These are phyloP conservation scores for Chiloscyllium punctatum DNA, from an alignment of 2,797 vertebrate genomes.

Conservation along the genomic window DNA sequence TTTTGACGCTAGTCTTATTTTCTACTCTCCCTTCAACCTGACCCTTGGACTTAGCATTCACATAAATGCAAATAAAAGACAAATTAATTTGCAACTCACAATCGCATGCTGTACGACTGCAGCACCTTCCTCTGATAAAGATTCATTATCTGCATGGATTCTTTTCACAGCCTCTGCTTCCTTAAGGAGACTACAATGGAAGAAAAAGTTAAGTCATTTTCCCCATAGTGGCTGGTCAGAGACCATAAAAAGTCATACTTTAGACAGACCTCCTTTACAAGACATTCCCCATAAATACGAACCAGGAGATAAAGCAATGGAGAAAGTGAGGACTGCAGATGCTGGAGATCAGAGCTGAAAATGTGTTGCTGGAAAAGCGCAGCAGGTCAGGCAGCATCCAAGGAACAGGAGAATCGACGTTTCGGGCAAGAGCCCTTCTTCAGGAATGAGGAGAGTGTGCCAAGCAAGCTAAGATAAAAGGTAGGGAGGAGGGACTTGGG, in stretches of 20 bases:
- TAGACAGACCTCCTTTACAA: background rate
- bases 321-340: too few species aligned
- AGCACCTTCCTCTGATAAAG: background rate
- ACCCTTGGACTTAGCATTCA: background rate
- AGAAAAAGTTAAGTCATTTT: background rate
- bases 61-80: background rate
- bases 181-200: slow-evolving; percentile 12
- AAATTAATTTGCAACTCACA: background rate
- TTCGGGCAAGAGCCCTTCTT: too few species aligned
- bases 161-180: slow-evolving; percentile 2
- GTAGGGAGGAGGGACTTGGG: too few species aligned
- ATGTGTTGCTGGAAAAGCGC: too few species aligned
- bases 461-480: too few species aligned
- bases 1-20: background rate
- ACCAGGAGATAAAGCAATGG: background rate
- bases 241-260: background rate
- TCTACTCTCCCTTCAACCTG: background rate
- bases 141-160: background rate
- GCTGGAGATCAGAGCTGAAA: too few species aligned
- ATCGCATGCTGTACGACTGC: slow-evolving; percentile 12
- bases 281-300: background rate
- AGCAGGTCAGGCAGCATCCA: too few species aligned
- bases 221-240: background rate
- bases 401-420: too few species aligned
- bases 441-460: too few species aligned